Evolutionary conservation across 2,797 vertebrate genomes (phyloP).

Genomic region (Mus caroli): DNA sequence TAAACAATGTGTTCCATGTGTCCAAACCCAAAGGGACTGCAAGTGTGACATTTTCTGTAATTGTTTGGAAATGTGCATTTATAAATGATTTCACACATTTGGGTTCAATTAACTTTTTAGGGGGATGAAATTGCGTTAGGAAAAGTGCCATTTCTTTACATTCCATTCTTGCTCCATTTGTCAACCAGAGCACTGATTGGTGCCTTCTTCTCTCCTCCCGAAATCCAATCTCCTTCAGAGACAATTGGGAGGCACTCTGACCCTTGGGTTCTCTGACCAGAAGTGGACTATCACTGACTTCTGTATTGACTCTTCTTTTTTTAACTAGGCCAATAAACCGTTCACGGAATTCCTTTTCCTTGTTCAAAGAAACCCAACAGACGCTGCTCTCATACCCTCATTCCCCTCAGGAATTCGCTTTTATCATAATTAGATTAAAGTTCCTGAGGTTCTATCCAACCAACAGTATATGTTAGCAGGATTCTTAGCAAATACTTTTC

Average conservation of each 20-base stretch:
- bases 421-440: slow-evolving; percentile 84
- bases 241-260: neutral
- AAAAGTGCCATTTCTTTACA: slow-evolving; percentile 35
- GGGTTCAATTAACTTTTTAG: slow-evolving; percentile 53
- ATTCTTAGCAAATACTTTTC: slow-evolving; percentile 78
- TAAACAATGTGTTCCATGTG: neutral
- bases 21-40: neutral
- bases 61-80: neutral
- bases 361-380: slow-evolving; percentile 61
- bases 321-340: slow-evolving; percentile 54
- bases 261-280: neutral
- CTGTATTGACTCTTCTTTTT: slow-evolving; percentile 46
- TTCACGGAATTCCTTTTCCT: neutral
- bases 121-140: slow-evolving; percentile 23
- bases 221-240: neutral
- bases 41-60: neutral
- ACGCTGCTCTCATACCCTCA: neutral
- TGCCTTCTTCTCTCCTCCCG: neutral
- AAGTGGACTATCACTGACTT: neutral
- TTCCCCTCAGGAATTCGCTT: slow-evolving; percentile 73
- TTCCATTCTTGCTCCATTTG: slow-evolving; percentile 13
- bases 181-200: neutral
- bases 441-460: slow-evolving; percentile 75
- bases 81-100: slow-evolving; percentile 60
- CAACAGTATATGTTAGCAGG: slow-evolving; percentile 73